Evolutionary conservation across 2,113 vertebrate genomes (phyloP).

Genomic region (Circaetus cinerascens): DNA sequence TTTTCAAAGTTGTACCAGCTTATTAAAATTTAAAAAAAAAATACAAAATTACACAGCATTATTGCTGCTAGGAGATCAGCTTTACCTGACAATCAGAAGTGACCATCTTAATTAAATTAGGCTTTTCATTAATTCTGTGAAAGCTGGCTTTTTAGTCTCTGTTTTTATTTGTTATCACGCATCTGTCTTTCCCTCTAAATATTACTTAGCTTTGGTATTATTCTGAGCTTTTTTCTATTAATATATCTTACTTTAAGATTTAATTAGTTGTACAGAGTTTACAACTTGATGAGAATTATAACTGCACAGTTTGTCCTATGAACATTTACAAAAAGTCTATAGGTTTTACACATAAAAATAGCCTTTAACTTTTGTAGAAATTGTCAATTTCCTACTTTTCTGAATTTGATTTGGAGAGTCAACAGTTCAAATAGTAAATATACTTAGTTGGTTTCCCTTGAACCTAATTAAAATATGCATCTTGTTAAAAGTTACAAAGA

Average conservation of each 20-base stretch:
- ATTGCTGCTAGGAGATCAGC: background rate
- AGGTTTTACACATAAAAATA: background rate
- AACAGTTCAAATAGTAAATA: background rate
- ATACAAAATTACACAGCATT: background rate
- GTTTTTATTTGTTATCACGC: background rate
- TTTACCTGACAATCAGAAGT: background rate
- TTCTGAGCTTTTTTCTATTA: background rate
- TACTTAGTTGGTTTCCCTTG: background rate
- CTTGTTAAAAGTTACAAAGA: conserved; percentile 17
- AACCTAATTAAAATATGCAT: conserved; percentile 26
- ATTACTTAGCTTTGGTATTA: background rate
- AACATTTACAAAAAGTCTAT: background rate
- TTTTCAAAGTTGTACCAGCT: background rate
- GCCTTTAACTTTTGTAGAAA: background rate
- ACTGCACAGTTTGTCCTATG: background rate
- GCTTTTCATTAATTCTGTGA: background rate
- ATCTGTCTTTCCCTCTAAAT: background rate
- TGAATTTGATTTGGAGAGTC: background rate
- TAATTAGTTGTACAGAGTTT: background rate
- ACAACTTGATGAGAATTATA: background rate
- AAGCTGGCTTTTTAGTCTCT: background rate
- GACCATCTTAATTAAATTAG: background rate
- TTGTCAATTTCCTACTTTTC: background rate
- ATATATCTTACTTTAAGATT: background rate
- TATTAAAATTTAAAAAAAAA: background rate